Conservation (phyloP, 2,888 invertebrate species). For the Lasioglossum malachurum region DNA sequence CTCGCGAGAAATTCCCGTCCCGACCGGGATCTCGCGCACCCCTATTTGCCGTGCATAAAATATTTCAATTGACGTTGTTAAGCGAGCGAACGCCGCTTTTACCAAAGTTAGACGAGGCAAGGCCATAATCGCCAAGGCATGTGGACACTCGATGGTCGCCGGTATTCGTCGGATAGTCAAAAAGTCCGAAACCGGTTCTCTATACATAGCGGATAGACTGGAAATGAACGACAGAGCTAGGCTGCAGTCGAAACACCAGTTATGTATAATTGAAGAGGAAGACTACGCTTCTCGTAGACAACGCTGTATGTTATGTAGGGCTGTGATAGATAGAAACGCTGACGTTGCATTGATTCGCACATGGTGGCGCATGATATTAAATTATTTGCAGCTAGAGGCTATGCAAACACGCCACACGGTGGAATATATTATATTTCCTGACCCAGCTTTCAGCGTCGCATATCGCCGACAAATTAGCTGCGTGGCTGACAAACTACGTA, state of each 20-base stretch:
- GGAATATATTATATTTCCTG: background rate
- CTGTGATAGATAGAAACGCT: background rate
- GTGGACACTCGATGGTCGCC: background rate
- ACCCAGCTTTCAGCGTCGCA: constrained; percentile 4
- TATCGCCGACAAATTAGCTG: background rate
- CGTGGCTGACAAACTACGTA: background rate
- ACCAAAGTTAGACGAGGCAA: background rate
- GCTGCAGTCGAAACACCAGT: background rate
- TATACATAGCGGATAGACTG: background rate
- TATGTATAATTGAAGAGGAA: background rate
- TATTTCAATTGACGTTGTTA: too few relatives aligned
- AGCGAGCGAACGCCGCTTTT: background rate
- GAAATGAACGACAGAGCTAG: background rate
- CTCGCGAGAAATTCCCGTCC: too few relatives aligned
- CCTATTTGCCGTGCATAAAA: too few relatives aligned
- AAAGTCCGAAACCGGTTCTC: constrained; percentile 1
- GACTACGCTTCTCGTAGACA: background rate
- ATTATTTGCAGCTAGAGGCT: background rate
- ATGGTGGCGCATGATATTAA: background rate
- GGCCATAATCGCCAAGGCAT: background rate
- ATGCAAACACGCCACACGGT: background rate
- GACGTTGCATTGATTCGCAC: background rate
- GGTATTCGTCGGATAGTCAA: background rate
- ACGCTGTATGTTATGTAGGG: background rate
- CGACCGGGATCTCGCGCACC: too few relatives aligned